Base-by-base conservation (phyloP, 2,113 vertebrate species). In the Sceloporus undulatus region DNA sequence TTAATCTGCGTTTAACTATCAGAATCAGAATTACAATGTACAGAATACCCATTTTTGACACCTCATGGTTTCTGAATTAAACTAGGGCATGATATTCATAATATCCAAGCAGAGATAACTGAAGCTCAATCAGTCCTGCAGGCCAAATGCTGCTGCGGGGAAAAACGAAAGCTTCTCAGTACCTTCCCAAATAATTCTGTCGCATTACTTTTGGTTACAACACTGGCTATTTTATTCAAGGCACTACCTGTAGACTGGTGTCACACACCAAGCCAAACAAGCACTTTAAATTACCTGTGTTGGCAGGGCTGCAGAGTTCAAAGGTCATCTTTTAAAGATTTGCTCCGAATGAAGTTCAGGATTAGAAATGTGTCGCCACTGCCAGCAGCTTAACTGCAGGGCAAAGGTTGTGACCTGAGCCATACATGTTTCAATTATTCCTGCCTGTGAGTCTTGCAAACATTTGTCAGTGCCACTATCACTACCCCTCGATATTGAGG, bases 401-500 rank as follows among this genome's bases (percentile, higher is more conserved):
- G 84, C 84, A 89, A 0, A 89, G 85, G 79, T 3, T 56, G 5
- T 0, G 5, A 81, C 38, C n/a, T 76, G 66, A 70, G 70, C 59
- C 5, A 5, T 34, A 19, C 59, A 40, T 1, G 59, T 38, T 91
- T 62, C 79, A 86, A 59, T 76, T 66, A 79, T 76, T 19, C 74
- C 77, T 54, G 34, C 52, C 42, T 29, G 5, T 75, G 85, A 86
- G 68, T 83, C 84, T 75, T 13, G 34, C 25, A 27, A 78, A 78
- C 86, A 76, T 54, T 48, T 27, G 42, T 40, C 40, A 25, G n/a
- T 4, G 78, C 75, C 73, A 88, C 40, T 82, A 71, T 71, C 25
- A 74, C 66, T 88, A 85, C 42, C 85, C 78, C 81, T 42, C 70
- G 88, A 85, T 83, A 86, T 79, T 85, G 80, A 21, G 85, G 65